Percentiles rank a stretch among this genome's conserved stretches.
Evolutionary conservation across 2,113 vertebrate species (phyloP).

Genomic region (Seriola quinqueradiata): DNA sequence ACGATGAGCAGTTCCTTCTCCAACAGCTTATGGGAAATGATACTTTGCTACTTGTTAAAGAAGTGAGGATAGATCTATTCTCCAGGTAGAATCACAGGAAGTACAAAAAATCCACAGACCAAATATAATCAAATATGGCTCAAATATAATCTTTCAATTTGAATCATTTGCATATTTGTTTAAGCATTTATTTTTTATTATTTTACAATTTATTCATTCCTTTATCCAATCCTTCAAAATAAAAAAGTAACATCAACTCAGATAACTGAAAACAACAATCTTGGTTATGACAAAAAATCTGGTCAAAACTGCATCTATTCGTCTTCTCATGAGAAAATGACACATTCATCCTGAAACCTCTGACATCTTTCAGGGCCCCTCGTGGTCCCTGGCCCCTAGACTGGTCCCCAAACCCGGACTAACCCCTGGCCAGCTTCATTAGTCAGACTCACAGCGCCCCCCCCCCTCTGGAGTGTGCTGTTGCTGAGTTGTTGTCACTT

Average conservation of each 20-base stretch:
- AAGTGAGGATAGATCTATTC: too few species aligned
- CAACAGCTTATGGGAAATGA: neutral
- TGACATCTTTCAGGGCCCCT: neutral
- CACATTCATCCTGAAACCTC: neutral
- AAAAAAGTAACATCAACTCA: neutral
- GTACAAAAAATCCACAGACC: too few species aligned
- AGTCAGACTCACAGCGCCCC: neutral
- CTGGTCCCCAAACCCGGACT: neutral
- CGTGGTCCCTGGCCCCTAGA: slow-evolving; percentile 1
- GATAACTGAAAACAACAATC: too few species aligned
- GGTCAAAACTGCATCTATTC: neutral
- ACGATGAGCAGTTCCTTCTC: too few species aligned
- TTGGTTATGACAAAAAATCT: too few species aligned
- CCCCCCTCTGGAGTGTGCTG: neutral
- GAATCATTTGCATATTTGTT: too few species aligned
- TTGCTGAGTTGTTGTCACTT: slow-evolving; percentile 51
- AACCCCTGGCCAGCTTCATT: neutral
- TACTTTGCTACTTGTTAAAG: too few species aligned
- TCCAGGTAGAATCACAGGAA: too few species aligned
- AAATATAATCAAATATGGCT: too few species aligned
- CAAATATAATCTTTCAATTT: neutral
- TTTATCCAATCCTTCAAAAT: neutral
- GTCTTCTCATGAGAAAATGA: neutral
- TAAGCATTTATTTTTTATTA: neutral
- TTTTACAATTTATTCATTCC: too few species aligned